Evolutionary conservation across 2,797 vertebrate genomes (phyloP), one percentile per base, ranked within the genome.

Genomic region (Catharus ustulatus): DNA sequence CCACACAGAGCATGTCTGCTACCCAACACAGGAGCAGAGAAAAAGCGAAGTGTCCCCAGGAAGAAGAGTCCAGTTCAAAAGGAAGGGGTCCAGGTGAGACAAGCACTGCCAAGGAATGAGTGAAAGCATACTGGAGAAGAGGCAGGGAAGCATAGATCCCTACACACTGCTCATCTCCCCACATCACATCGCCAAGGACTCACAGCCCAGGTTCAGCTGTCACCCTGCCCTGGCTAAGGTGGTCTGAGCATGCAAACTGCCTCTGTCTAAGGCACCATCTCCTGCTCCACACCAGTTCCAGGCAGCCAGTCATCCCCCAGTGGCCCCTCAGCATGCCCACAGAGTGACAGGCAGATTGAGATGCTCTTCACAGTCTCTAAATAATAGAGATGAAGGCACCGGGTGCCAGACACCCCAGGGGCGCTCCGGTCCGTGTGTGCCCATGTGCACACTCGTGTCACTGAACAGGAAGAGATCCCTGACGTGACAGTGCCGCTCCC

Each of bases 241-340:
- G 4, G n/a, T 7, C 49, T 23, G 23, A 79, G 36, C 62, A 57
- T 3, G 1, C 45, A 49, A 42, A n/a, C 32, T 8, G 29, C 2
- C 34, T 52, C 51, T 43, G 57, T 61, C 55, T 45, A 34, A 24
- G 34, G 63, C 34, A 61, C 20, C 52, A 8, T 7, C 26, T 43
- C 48, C 9, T 8, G 15, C 4, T 40, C 36, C 49, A 40, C 23
- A 3, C n/a, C 19, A 5, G 6, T 38, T 49, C 55, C 82, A 84
- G 72, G 36, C 58, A 42, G 10, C 4, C 48, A 36, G 34, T 5
- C 36, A 10, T 10, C n/a, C 75, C 59, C 69, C 48, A 49, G 71
- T 0, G 1, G 26, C 62, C 74, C 58, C 7, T 9, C 19, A 2
- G 11, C 0, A 1, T 4, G 17, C 45, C 64, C 48, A n/a, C 0